Evolutionary conservation across 1,140 invertebrate species (phyloP), one percentile per base, ranked within the genome.

Genomic region (Danaus plexippus): DNA sequence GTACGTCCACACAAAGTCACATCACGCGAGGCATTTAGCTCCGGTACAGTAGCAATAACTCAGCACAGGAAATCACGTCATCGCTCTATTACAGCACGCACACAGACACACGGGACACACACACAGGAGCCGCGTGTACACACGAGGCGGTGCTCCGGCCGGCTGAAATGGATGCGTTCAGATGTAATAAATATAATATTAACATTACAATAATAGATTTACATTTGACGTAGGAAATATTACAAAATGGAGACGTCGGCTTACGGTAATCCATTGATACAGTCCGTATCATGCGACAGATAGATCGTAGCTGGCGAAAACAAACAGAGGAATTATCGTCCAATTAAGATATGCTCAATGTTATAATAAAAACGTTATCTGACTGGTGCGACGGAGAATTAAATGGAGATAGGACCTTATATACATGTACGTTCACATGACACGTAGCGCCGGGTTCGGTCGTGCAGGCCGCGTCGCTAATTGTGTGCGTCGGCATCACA

Each of bases 61-160:
- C 77, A 82, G 73, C 80, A 74, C 82, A 85, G 80, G 84, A 85
- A 87, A 87, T 87, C 85, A 87, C 85, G 82, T 87, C 85, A 85
- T 81, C 85, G 85, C 80, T 88, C 84, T 85, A 87, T 87, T 87
- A 87, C 83, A 73, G 69, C 67, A 63, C 66, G 63, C 75, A 67
- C 77, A 80, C 73, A 64, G 57, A 55, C 47, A 18, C 47, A 45
- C 42, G 18, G 13, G 52, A 54, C 49, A 10, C 49, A 40, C 62
- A 48, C 54, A 50, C 51, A 7, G 47, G 40, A 32, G n/a, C n/a
- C 47, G 42, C 54, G 46, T 67, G 71, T 74, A 54, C 44, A 12
- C 43, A 73, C 57, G 50, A 45, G 54, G 18, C 44, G 44, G 44
- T 44, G 49, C 18, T 43, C 9, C 42, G 48, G 51, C 54, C 73